Evolutionary conservation across 2,797 vertebrate species (phyloP).

Genomic region (Sebastes trivittatus): DNA sequence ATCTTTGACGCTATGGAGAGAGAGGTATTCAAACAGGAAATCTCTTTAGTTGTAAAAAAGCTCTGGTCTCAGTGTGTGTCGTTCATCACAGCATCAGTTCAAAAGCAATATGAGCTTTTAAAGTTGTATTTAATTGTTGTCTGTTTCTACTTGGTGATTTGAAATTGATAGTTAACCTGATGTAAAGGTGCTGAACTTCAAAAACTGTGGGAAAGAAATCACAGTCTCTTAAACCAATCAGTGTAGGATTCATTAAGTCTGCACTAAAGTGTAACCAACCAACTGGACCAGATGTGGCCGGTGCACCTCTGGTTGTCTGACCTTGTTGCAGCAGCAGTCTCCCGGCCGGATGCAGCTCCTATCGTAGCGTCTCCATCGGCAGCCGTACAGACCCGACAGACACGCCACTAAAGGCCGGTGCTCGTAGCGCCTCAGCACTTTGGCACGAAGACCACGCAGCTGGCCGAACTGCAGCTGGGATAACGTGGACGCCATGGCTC

Average conservation of each 20-base stretch:
- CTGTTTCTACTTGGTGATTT: background rate
- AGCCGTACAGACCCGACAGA: conserved; percentile 88
- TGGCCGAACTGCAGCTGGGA: conserved; percentile 77
- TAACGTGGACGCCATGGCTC: conserved; percentile 58
- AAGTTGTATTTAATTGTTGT: background rate
- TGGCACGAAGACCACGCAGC: conserved; percentile 76
- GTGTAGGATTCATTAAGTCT: background rate
- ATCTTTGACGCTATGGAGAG: background rate
- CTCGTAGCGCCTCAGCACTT: conserved; percentile 76
- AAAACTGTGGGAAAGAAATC: too few relatives aligned
- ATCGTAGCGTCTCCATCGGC: conserved; percentile 84
- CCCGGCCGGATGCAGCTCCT: conserved; percentile 73
- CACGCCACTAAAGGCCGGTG: conserved; percentile 83
- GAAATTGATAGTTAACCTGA: background rate
- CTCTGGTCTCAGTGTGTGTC: background rate
- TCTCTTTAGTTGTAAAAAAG: background rate
- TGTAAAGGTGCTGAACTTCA: background rate
- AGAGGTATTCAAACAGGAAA: background rate
- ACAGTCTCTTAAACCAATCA: background rate
- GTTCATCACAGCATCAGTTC: background rate
- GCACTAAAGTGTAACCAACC: background rate
- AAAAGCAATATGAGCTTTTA: background rate
- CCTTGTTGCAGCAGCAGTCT: conserved; percentile 88
- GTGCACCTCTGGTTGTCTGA: conserved; percentile 16
- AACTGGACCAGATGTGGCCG: background rate